Conservation (phyloP, 1,140 invertebrate species). For the Battus philenor region DNA sequence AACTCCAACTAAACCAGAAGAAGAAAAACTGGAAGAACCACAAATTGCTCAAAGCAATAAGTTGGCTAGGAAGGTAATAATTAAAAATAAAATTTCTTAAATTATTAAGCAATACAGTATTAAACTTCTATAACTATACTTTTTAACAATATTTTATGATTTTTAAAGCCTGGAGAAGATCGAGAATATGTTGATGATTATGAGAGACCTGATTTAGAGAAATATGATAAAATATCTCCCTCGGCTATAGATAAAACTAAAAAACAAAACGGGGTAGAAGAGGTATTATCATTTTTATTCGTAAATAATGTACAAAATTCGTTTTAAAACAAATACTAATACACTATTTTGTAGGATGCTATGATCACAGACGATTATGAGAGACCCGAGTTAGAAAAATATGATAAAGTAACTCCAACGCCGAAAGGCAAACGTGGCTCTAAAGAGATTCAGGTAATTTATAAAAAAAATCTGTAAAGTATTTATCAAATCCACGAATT, state of each 20-base stretch:
- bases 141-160: slow-evolving; percentile 16
- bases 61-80: slow-evolving; percentile 51
- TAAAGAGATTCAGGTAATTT: slow-evolving; percentile 57
- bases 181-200: slow-evolving; percentile 69
- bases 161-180: slow-evolving; percentile 50
- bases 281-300: slow-evolving; percentile 24
- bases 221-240: slow-evolving; percentile 61
- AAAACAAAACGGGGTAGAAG: slow-evolving; percentile 44
- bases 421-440: slow-evolving; percentile 67
- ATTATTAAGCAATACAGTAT: too few species aligned
- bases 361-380: slow-evolving; percentile 56
- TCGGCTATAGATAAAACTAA: slow-evolving; percentile 50
- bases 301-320: neutral
- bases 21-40: slow-evolving; percentile 60
- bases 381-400: slow-evolving; percentile 68
- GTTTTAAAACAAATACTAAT: neutral
- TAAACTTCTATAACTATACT: neutral
- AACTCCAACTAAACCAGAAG: slow-evolving; percentile 64
- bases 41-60: slow-evolving; percentile 56
- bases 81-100: too few species aligned
- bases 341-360: slow-evolving; percentile 29
- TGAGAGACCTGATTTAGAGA: slow-evolving; percentile 72
- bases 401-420: slow-evolving; percentile 60
- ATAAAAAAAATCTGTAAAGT: slow-evolving; percentile 1
- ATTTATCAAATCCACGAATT: too few species aligned